These are phyloP conservation scores for Bos indicus DNA, from an alignment of 2,113 vertebrate species.

Conservation along the genomic window DNA sequence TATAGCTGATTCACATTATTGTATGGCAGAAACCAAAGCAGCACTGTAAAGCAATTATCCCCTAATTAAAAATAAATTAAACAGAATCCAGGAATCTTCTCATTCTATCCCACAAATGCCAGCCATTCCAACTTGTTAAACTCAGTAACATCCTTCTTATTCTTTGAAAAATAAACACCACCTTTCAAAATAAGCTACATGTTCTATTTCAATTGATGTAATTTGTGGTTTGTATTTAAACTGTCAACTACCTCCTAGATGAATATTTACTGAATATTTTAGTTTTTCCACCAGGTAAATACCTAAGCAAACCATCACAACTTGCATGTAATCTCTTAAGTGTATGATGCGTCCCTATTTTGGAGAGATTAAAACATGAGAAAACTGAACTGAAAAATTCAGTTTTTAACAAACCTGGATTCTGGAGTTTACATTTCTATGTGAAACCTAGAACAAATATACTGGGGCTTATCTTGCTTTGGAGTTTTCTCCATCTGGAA, in stretches of 20 bases:
- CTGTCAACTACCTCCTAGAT: neutral
- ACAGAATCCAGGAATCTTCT: neutral
- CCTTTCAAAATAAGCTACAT: neutral
- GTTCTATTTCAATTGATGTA: neutral
- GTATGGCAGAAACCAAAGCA: neutral
- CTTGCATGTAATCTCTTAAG: neutral
- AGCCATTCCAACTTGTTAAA: neutral
- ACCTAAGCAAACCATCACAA: neutral
- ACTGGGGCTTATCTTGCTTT: neutral
- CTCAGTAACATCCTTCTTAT: neutral
- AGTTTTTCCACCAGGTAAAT: neutral
- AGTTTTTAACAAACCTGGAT: neutral
- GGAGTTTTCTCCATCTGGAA: neutral
- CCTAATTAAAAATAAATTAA: neutral
- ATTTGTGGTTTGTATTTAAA: slow-evolving; percentile 31
- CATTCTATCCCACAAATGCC: neutral
- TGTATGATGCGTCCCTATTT: neutral
- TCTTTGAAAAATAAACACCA: neutral
- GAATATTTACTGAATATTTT: neutral
- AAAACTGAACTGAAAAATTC: neutral
- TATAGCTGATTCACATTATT: neutral
- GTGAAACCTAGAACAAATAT: neutral
- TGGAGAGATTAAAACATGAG: neutral
- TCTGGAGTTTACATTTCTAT: neutral
- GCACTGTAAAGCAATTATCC: neutral